Evolutionary conservation across 1,140 invertebrate genomes (phyloP), one percentile per base, ranked within the genome.

Genomic region (Rhagoletis zephyria): DNA sequence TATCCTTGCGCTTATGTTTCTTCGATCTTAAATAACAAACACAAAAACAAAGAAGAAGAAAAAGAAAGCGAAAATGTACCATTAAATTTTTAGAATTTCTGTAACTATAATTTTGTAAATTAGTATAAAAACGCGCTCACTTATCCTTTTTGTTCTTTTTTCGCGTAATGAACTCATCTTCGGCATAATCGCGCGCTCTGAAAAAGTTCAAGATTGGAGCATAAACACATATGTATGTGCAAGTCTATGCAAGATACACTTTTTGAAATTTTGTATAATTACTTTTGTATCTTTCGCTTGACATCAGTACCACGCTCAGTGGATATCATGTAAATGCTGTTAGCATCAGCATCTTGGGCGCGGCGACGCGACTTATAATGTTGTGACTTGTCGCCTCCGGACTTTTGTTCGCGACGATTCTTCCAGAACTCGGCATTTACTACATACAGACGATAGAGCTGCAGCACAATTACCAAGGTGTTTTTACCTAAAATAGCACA

Each of bases 371-470:
- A 88, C 91, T 92, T 91, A 93, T 93, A 89, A 89, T 94, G 88
- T 90, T 94, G 87, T 61, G 94, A 85, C 92, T 93, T 88, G 92
- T 93, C 88, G 88, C 90, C 91, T 88, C 90, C 91, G 88, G 90
- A 90, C 59, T 92, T 93, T 81, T 90, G 91, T 85, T 91, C 90
- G 67, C 93, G 90, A 85, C 93, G 93, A 88, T 93, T 93, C 88
- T 94, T 94, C 91, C 94, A 95, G 90, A 94, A 95, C 64, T 95
- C 94, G 0, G 94, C 95, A 88, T 97, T 96, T 0, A 98, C 95
- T 0, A 98, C 97, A 89, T 97, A 96, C 0, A 98, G 94, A 19
- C 97, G 93, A 90, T 98, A 98, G 63, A 98, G 94, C 90, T 98
- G 96, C 0, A 98, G 93, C 2, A 97, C 91, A 88, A 98, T 98